A percentile compares a stretch with the other conserved stretches of the same genome.
These are phyloP conservation scores for Montipora sp. DNA, from an alignment of 64 coral and sea anemone genomes.

Conservation along the genomic window DNA sequence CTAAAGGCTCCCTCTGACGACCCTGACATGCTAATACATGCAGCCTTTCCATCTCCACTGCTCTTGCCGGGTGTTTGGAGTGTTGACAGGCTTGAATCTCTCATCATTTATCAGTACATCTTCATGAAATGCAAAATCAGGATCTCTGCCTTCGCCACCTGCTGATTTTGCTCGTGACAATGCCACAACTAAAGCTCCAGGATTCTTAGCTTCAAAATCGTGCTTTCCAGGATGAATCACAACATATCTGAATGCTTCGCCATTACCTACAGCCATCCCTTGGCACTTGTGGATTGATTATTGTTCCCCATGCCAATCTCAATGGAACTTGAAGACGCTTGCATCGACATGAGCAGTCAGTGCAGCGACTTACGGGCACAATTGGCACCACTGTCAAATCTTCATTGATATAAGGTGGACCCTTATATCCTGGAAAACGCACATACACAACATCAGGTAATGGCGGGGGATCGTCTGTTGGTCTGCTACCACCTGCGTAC, in stretches of 20 bases:
- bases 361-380: constrained; percentile 13
- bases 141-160: constrained; percentile 11
- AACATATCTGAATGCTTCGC: constrained; percentile 16
- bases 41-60: constrained; percentile 39
- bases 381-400: constrained; percentile 24
- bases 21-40: constrained; percentile 10
- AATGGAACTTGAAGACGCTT: no score
- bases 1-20: constrained; percentile 1
- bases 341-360: no score
- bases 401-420: constrained; percentile 26
- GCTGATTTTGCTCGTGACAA: constrained; percentile 41
- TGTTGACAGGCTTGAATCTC: constrained; percentile 24
- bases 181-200: constrained; percentile 51
- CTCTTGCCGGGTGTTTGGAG: constrained; percentile 26
- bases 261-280: not conserved
- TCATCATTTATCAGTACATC: constrained; percentile 39
- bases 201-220: constrained; percentile 61
- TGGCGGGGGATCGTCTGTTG: constrained; percentile 41
- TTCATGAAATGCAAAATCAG: constrained; percentile 60
- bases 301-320: constrained; percentile 48
- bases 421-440: constrained; percentile 35
- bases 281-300: constrained; percentile 42
- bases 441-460: constrained; percentile 25
- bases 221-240: constrained; percentile 46
- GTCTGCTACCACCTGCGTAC: constrained; percentile 22